Percentiles rank a stretch among this genome's conserved stretches.
These are phyloP conservation scores for Xiphophorus hellerii DNA, from an alignment of 2,113 vertebrate genomes.

Conservation along the genomic window DNA sequence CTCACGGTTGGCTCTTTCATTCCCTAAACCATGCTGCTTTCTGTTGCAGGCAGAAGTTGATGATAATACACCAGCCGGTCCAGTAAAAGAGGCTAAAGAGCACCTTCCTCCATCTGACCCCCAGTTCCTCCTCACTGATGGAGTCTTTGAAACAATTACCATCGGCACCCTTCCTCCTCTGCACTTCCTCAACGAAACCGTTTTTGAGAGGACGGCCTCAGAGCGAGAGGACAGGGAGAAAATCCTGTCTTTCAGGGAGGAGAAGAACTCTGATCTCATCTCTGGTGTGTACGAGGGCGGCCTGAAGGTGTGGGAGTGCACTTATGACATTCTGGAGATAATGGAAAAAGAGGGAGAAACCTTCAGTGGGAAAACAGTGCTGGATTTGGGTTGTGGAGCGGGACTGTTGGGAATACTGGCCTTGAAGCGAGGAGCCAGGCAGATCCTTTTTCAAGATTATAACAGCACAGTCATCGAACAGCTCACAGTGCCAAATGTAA, in stretches of 20 bases:
- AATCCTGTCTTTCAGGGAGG: slow-evolving; percentile 79
- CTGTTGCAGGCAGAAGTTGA: slow-evolving; percentile 55
- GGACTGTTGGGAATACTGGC: slow-evolving; percentile 90
- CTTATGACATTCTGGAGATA: slow-evolving; percentile 89
- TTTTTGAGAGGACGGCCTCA: slow-evolving; percentile 76
- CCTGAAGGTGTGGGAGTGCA: slow-evolving; percentile 97
- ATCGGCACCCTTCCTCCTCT: slow-evolving; percentile 79
- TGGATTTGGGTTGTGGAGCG: slow-evolving; percentile 95
- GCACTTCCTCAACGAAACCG: slow-evolving; percentile 78
- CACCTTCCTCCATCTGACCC: slow-evolving; percentile 62
- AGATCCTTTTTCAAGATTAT: slow-evolving; percentile 95
- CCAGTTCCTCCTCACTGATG: slow-evolving; percentile 57
- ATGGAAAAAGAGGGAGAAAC: slow-evolving; percentile 78
- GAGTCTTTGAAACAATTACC: slow-evolving; percentile 73
- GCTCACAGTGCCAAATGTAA: slow-evolving; percentile 88
- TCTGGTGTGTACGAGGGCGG: slow-evolving; percentile 95
- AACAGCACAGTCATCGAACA: slow-evolving; percentile 92
- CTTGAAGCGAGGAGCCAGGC: slow-evolving; percentile 81
- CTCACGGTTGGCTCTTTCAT: no score
- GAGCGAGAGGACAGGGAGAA: slow-evolving; percentile 80
- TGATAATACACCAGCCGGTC: slow-evolving; percentile 15
- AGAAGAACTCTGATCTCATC: slow-evolving; percentile 91
- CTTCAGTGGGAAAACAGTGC: slow-evolving; percentile 83
- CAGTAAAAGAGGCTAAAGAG: slow-evolving; percentile 72
- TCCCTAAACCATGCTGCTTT: slow-evolving; percentile 24